Conservation (phyloP, 2,113 vertebrate species). For the Myiozetetes cayanensis region DNA sequence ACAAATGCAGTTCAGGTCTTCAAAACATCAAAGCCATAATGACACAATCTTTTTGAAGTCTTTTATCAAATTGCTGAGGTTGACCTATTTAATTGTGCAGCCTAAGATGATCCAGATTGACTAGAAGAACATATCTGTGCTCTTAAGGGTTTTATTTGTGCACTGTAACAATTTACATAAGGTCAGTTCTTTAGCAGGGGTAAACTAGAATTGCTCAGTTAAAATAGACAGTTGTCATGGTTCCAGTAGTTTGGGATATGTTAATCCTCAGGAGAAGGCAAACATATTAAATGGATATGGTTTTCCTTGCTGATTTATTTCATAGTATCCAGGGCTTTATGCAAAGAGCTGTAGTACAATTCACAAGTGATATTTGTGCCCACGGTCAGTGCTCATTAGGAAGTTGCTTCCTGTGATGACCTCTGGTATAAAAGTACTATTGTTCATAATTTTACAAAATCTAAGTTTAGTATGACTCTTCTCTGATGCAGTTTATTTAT, state of each 20-base stretch:
- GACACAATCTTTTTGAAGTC: slow-evolving; percentile 61
- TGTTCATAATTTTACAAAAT: background rate
- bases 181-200: background rate
- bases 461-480: background rate
- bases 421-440: background rate
- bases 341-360: background rate
- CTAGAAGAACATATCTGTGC: background rate
- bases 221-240: background rate
- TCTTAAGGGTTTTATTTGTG: background rate
- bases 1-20: slow-evolving; percentile 64
- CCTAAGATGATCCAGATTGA: slow-evolving; percentile 33
- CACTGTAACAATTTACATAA: background rate
- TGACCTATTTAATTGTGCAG: slow-evolving; percentile 66
- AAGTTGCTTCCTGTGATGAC: background rate
- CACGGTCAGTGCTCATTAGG: background rate
- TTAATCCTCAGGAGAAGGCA: background rate
- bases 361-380: background rate
- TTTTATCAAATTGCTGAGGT: slow-evolving; percentile 52
- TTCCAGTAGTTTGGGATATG: background rate
- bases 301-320: background rate
- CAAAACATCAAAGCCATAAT: slow-evolving; percentile 55
- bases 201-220: background rate
- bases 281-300: background rate
- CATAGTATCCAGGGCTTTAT: background rate
- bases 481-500: background rate